phyloP scores from a whole-genome alignment of 2,888 invertebrate species.

The Tipula helvola region DNA sequence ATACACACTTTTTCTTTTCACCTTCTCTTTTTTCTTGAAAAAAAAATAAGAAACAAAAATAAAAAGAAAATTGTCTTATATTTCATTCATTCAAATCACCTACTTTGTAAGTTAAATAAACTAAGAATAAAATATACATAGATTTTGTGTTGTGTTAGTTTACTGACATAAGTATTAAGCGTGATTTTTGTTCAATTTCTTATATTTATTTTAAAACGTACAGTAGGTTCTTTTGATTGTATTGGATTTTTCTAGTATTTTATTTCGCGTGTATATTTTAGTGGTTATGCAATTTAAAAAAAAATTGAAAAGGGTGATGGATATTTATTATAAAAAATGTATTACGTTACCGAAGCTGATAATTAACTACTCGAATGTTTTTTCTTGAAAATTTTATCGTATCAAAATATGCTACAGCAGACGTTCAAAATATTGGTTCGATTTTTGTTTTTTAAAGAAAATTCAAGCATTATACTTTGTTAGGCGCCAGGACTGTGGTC shows the following conservation, averaged over 20 bases:
- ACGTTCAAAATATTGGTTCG: not conserved
- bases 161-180: not conserved
- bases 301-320: not conserved
- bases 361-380: not conserved
- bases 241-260: not conserved
- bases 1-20: not conserved
- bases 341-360: not conserved
- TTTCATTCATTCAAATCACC: not conserved
- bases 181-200: not conserved
- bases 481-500: too few relatives aligned
- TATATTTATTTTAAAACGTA: not conserved
- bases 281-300: not conserved
- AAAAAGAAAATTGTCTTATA: conserved; percentile 4
- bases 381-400: not conserved
- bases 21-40: not conserved
- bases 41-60: not conserved
- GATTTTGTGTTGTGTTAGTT: not conserved
- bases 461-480: too few relatives aligned
- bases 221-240: not conserved
- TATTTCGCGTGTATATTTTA: not conserved
- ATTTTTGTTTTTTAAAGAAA: too few relatives aligned
- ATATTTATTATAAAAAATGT: not conserved
- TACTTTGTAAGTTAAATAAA: not conserved
- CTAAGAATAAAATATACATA: not conserved
- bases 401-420: not conserved